These are phyloP conservation scores for Xestia ashworthii DNA, from an alignment of 2,888 invertebrate genomes.

Conservation along the genomic window DNA sequence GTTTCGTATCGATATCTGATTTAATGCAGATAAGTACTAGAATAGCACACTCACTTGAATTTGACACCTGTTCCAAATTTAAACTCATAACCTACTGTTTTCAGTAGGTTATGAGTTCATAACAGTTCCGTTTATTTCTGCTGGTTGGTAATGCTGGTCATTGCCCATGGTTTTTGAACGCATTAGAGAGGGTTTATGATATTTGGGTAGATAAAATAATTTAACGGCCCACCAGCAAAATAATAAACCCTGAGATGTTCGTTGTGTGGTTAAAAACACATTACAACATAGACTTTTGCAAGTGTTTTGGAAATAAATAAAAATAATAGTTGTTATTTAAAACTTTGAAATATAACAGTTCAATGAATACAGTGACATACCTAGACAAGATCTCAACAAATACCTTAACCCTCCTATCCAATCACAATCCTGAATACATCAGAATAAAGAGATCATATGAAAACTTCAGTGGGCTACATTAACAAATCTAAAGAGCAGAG, in stretches of 20 bases:
- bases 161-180: no score
- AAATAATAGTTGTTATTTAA: not conserved
- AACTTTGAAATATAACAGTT: not conserved
- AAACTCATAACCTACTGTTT: no score
- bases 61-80: no score
- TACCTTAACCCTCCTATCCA: not conserved
- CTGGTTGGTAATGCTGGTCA: no score
- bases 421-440: constrained; percentile 32
- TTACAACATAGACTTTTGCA: not conserved
- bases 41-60: no score
- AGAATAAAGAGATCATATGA: constrained; percentile 55
- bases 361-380: not conserved
- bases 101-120: no score
- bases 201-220: no score
- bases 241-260: not conserved
- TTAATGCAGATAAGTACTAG: no score
- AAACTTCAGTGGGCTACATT: constrained; percentile 68
- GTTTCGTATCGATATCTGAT: no score
- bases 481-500: constrained; percentile 75
- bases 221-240: no score
- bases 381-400: constrained; percentile 8
- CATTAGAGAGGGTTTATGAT: no score
- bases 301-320: not conserved
- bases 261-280: not conserved
- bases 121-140: no score